phyloP scores from a whole-genome alignment of 2,888 invertebrate species.

The Acholoe squamosa region DNA sequence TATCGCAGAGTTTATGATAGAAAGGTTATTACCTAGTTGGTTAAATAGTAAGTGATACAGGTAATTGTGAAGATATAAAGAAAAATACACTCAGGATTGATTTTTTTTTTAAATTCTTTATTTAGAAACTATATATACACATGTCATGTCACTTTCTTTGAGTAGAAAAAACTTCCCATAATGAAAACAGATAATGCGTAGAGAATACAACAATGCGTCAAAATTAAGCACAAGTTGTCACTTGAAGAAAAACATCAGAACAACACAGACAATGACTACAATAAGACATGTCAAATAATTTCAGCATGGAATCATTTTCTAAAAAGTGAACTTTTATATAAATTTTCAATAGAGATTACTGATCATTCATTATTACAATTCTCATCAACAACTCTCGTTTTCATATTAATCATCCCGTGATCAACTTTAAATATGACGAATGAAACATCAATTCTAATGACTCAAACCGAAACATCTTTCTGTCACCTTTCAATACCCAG shows the following conservation, averaged over 20 bases:
- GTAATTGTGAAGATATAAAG: too few species aligned
- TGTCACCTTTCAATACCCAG: neutral
- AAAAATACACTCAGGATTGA: neutral
- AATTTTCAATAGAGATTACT: neutral
- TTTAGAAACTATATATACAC: neutral
- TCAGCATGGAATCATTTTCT: neutral
- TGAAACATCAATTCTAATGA: neutral
- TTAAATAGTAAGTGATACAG: too few species aligned
- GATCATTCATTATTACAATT: neutral
- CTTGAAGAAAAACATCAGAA: neutral
- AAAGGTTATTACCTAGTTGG: too few species aligned
- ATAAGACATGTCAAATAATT: neutral
- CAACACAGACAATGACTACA: neutral
- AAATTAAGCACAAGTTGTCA: constrained; percentile 3
- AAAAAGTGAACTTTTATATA: too few species aligned
- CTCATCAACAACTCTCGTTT: neutral
- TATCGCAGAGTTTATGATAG: too few species aligned
- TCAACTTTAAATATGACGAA: neutral
- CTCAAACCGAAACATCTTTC: neutral
- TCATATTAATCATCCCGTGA: neutral
- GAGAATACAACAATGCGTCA: neutral
- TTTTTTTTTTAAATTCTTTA: neutral
- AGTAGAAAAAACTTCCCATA: neutral
- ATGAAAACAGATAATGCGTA: neutral
- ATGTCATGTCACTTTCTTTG: neutral